phyloP scores from a whole-genome alignment of 2,113 vertebrate species.

The Mixornis gularis region DNA sequence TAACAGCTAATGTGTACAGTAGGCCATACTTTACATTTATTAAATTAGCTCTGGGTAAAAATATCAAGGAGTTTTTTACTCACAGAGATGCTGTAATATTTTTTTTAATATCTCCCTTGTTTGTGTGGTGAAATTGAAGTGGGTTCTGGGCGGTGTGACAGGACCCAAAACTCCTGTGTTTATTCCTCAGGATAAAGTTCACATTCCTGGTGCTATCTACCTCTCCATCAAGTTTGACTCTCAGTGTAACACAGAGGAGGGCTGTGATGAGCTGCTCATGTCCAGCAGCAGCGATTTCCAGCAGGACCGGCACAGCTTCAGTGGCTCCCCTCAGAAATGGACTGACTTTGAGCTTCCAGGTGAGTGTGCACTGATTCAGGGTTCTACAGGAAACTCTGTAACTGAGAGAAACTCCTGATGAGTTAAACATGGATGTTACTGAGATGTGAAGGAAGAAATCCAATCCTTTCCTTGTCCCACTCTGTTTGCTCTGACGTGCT shows the following conservation, averaged over 20 bases:
- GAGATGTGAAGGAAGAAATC: not conserved
- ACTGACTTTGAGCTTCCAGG: slow-evolving; percentile 94
- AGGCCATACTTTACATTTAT: not conserved
- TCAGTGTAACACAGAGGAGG: slow-evolving; percentile 92
- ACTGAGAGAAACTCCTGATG: not conserved
- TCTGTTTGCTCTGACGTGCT: not conserved
- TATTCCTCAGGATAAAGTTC: slow-evolving; percentile 87
- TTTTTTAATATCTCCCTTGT: not conserved
- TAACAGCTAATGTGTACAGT: not conserved
- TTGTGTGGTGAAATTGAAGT: not conserved
- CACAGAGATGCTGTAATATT: not conserved
- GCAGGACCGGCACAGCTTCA: slow-evolving; percentile 92
- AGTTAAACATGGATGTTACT: not conserved
- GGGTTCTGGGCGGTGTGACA: not conserved
- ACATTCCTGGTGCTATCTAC: slow-evolving; percentile 97
- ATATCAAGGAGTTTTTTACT: not conserved
- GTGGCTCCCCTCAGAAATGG: slow-evolving; percentile 93
- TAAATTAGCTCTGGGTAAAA: not conserved
- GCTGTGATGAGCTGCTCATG: slow-evolving; percentile 92
- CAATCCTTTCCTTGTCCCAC: not conserved
- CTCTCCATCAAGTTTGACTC: slow-evolving; percentile 93
- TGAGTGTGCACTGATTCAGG: not conserved
- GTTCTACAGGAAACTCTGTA: not conserved
- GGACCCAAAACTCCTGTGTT: not conserved
- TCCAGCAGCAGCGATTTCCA: slow-evolving; percentile 91